Percentiles rank a stretch among this genome's conserved stretches.
Evolutionary conservation across 2,113 vertebrate species (phyloP).

Genomic region (Seriola dumerili): DNA sequence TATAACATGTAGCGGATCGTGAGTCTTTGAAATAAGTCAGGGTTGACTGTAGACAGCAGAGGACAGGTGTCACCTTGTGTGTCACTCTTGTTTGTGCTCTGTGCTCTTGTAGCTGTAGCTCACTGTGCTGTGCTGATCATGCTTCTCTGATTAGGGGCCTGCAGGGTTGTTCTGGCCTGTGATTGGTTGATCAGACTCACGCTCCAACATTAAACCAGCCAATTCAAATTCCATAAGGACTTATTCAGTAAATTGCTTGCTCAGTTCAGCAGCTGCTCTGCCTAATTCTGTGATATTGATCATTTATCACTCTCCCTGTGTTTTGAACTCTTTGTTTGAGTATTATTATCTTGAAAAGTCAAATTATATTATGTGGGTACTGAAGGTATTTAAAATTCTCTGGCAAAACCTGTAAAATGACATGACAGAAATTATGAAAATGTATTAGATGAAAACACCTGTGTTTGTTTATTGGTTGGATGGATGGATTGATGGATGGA

Average conservation of each 20-base stretch:
- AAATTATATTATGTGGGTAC: background rate
- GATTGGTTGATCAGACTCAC: background rate
- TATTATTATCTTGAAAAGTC: background rate
- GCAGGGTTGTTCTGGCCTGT: background rate
- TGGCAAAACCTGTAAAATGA: background rate
- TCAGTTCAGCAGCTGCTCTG: constrained; percentile 6
- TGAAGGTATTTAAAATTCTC: background rate
- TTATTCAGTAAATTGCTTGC: constrained; percentile 15
- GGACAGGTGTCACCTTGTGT: background rate
- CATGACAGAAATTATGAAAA: background rate
- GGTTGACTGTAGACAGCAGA: background rate
- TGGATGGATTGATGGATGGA: background rate
- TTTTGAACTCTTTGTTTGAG: background rate
- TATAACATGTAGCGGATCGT: background rate
- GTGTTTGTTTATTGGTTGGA: background rate
- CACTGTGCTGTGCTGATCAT: background rate
- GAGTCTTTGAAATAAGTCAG: background rate
- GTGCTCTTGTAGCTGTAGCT: background rate
- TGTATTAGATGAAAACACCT: background rate
- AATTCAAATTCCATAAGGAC: constrained; percentile 21
- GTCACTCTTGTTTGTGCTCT: background rate
- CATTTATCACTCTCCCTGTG: background rate
- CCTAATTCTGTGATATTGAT: background rate
- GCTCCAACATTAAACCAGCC: background rate
- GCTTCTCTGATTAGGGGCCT: constrained; percentile 6